phyloP scores from a whole-genome alignment of 2,113 vertebrate species.

The Nesogale talazaci region DNA sequence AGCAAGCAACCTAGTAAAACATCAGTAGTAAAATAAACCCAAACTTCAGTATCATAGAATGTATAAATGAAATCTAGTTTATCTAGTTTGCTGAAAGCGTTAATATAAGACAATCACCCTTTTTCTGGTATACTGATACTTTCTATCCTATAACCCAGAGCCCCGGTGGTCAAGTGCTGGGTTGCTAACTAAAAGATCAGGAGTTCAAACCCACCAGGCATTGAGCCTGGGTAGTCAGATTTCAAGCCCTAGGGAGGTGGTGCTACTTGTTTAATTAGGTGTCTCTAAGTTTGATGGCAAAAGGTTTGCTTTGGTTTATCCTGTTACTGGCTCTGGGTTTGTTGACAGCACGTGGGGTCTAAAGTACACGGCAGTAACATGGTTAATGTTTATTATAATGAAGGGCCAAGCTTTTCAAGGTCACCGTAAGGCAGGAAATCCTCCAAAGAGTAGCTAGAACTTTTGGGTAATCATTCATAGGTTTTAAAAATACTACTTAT shows the following conservation, averaged over 20 bases:
- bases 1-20: not conserved
- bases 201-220: too few species aligned
- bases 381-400: not conserved
- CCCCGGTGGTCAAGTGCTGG: too few species aligned
- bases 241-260: too few species aligned
- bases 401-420: not conserved
- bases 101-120: not conserved
- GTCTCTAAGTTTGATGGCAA: not conserved
- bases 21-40: not conserved
- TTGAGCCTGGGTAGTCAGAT: too few species aligned
- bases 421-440: not conserved
- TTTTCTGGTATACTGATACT: not conserved
- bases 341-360: not conserved
- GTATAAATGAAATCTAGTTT: not conserved
- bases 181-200: too few species aligned
- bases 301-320: not conserved
- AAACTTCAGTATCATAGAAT: not conserved
- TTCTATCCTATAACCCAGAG: not conserved
- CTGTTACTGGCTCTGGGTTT: not conserved
- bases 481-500: not conserved
- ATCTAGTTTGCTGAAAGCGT: conserved; percentile 19
- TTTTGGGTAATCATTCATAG: not conserved
- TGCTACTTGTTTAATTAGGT: not conserved
- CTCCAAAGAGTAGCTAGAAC: not conserved
- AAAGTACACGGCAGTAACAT: not conserved